Evolutionary conservation across 2,888 invertebrate genomes (phyloP), one percentile per base, ranked within the genome.

Genomic region (Heteropelma amictum): DNA sequence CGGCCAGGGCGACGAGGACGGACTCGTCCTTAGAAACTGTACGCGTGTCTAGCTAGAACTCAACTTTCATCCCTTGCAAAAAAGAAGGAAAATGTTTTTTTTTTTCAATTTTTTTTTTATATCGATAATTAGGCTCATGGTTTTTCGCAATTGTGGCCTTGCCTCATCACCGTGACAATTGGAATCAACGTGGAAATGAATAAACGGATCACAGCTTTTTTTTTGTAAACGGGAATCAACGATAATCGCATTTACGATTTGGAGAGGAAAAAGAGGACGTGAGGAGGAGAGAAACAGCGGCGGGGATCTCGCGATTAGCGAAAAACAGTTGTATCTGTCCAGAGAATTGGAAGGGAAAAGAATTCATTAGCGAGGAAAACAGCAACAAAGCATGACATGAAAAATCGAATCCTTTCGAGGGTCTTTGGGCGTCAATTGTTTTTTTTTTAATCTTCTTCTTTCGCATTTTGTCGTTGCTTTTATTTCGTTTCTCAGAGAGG

Each of bases 341-440:
- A 28, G 56, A 42, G 17, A 56, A 65, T 35, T n/a, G 21, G 47
- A 21, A 19, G 28, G 12, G 28, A 53, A 47, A 58, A 45, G 23
- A 21, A 60, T 28, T 19, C 28, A 54, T 8, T 4, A n/a, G 58
- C 19, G 10, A 33, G 23, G 7, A 19, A 45, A 67, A 56, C 21
- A 35, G 14, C 10, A 68, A 49, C 63, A 30, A 76, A 79, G 83
- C 77, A 80, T n/a, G n/a, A n/a, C n/a, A n/a, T n/a, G n/a, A 83
- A 83, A 83, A 86, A 82, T 81, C 78, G 81, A 83, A 81, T 83
- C 83, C 78, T 80, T 80, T 79, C 82, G 72, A 82, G 81, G 83
- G 81, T 82, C 81, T 81, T 82, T 83, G 81, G 84, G 81, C 82
- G 81, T 85, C 80, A 80, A 49, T 60, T 45, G 12, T 21, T 38